These are phyloP conservation scores for Neomorphus geoffroyi DNA, from an alignment of 2,797 vertebrate species.

Conservation along the genomic window DNA sequence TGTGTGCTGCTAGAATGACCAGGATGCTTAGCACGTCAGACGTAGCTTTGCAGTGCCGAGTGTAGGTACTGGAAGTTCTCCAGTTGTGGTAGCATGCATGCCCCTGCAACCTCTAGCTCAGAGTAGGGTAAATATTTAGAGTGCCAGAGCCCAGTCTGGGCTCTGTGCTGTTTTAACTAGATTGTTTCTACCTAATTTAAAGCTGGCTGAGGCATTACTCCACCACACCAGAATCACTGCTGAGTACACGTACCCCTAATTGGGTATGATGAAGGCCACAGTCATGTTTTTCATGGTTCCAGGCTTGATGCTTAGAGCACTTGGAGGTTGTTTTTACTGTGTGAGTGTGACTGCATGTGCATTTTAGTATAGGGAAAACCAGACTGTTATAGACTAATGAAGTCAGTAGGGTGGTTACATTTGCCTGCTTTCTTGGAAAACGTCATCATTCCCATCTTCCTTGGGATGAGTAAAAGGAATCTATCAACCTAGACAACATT, in stretches of 20 bases:
- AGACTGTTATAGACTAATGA: neutral
- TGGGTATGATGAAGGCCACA: conserved; percentile 39
- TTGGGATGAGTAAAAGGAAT: neutral
- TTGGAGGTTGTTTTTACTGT: conserved; percentile 50
- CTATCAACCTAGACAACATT: neutral
- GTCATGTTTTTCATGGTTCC: conserved; percentile 51
- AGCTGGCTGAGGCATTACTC: conserved; percentile 19
- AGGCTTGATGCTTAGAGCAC: neutral
- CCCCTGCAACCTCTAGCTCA: conserved; percentile 12
- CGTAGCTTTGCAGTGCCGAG: neutral
- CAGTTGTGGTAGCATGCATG: neutral
- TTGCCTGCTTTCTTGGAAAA: conserved; percentile 10
- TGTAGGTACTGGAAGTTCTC: conserved; percentile 49
- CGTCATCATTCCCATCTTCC: neutral
- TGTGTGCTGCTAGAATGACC: neutral
- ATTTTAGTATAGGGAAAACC: conserved; percentile 24
- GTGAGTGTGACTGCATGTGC: neutral
- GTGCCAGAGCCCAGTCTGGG: neutral
- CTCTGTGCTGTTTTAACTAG: conserved; percentile 45
- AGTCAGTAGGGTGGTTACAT: conserved; percentile 13
- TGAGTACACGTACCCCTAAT: neutral
- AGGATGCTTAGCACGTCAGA: neutral
- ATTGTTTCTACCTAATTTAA: conserved; percentile 36
- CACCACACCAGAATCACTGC: conserved; percentile 8
- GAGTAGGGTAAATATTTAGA: conserved; percentile 61